Evolutionary conservation across 2,888 invertebrate genomes (phyloP).

Genomic region (Phorcus lineatus): DNA sequence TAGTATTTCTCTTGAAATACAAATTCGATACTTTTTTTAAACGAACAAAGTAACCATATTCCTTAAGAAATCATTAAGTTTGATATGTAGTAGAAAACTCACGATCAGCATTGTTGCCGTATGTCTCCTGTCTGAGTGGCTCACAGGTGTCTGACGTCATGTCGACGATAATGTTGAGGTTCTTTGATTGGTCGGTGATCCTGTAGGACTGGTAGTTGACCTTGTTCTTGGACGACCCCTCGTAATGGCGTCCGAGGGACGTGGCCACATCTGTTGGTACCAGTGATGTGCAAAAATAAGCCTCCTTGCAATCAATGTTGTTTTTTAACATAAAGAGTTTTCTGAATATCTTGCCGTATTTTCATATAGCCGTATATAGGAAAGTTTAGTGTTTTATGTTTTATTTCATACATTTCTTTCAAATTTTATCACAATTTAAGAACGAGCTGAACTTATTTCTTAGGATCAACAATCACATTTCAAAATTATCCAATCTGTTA

Average conservation of each 20-base stretch:
- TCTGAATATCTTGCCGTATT: too few relatives aligned
- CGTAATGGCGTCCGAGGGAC: neutral
- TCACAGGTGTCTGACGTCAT: constrained; percentile 17
- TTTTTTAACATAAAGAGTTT: too few relatives aligned
- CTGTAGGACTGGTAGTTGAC: constrained; percentile 14
- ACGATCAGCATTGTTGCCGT: constrained; percentile 1
- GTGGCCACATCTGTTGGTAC: constrained; percentile 19
- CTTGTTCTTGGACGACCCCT: neutral
- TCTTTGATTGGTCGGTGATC: neutral
- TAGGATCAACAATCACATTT: too few relatives aligned
- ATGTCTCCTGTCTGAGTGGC: constrained; percentile 21
- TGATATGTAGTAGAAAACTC: neutral
- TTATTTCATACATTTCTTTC: too few relatives aligned
- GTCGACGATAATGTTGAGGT: neutral
- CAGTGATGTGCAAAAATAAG: too few relatives aligned
- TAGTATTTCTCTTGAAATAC: neutral
- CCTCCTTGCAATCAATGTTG: too few relatives aligned
- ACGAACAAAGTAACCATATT: neutral
- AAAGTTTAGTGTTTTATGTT: too few relatives aligned
- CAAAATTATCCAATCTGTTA: too few relatives aligned
- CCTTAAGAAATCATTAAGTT: neutral
- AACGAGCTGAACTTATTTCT: too few relatives aligned
- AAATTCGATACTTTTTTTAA: neutral
- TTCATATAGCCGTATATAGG: too few relatives aligned
- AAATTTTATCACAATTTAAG: too few relatives aligned